phyloP scores from a whole-genome alignment of 2,113 vertebrate species.

The Mustela lutreola region DNA sequence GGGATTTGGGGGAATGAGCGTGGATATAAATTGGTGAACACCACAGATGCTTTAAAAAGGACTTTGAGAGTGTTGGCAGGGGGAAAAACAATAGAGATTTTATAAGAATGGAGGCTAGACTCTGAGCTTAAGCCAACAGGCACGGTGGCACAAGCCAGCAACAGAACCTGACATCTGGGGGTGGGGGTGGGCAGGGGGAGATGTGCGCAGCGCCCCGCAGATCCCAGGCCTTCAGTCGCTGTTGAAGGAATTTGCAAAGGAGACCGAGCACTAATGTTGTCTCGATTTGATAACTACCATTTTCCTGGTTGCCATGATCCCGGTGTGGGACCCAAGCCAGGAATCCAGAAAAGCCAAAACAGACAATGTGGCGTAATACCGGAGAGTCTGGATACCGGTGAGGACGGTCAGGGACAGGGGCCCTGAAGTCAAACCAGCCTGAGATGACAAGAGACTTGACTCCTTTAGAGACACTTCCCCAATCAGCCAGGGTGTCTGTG shows the following conservation, averaged over 20 bases:
- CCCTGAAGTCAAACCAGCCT: not conserved
- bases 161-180: not conserved
- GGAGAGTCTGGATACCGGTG: not conserved
- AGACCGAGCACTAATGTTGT: not conserved
- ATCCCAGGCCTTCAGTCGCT: conserved; percentile 55
- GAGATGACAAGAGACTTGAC: not conserved
- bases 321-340: conserved; percentile 38
- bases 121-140: not conserved
- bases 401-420: not conserved
- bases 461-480: not conserved
- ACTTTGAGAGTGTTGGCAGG: not conserved
- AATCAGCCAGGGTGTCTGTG: not conserved
- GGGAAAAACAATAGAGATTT: not conserved
- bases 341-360: conserved; percentile 22
- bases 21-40: not conserved
- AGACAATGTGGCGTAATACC: conserved; percentile 5
- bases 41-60: not conserved
- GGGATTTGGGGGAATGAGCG: not conserved
- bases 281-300: conserved; percentile 69
- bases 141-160: not conserved
- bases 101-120: not conserved
- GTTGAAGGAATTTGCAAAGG: conserved; percentile 67
- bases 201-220: not conserved
- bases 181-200: not conserved
- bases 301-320: conserved; percentile 69